phyloP scores from a whole-genome alignment of 2,113 vertebrate species.

The Eulacestoma nigropectus region DNA sequence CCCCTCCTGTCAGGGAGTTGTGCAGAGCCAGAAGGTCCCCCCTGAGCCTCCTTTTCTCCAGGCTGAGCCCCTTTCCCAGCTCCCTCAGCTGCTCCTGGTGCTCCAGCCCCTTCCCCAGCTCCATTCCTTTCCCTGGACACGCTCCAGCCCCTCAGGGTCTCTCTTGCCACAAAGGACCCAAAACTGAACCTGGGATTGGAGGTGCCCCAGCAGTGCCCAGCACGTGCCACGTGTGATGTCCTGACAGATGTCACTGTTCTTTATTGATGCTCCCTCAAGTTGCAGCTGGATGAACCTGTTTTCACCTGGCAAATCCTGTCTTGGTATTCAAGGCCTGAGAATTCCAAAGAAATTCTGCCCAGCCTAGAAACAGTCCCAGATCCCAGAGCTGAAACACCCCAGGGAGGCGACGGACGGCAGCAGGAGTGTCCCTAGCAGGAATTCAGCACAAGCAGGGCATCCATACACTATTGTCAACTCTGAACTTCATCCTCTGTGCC shows the following conservation, averaged over 20 bases:
- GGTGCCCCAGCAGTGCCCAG: neutral
- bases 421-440: fast-evolving
- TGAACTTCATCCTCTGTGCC: neutral
- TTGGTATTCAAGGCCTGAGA: neutral
- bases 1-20: neutral
- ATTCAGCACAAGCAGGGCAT: neutral
- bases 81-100: neutral
- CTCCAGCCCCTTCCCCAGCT: neutral
- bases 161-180: neutral
- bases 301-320: neutral
- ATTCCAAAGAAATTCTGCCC: neutral
- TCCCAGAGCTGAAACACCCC: neutral
- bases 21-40: neutral
- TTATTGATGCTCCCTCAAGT: fast-evolving
- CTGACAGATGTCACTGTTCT: fast-evolving
- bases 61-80: neutral
- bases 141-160: neutral
- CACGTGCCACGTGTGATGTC: neutral
- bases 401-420: fast-evolving
- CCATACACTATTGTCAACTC: fast-evolving
- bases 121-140: fast-evolving
- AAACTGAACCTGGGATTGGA: neutral
- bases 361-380: neutral
- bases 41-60: neutral
- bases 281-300: neutral